Evolutionary conservation across 2,113 vertebrate genomes (phyloP), one percentile per base, ranked within the genome.

Genomic region (Lepus americanus): DNA sequence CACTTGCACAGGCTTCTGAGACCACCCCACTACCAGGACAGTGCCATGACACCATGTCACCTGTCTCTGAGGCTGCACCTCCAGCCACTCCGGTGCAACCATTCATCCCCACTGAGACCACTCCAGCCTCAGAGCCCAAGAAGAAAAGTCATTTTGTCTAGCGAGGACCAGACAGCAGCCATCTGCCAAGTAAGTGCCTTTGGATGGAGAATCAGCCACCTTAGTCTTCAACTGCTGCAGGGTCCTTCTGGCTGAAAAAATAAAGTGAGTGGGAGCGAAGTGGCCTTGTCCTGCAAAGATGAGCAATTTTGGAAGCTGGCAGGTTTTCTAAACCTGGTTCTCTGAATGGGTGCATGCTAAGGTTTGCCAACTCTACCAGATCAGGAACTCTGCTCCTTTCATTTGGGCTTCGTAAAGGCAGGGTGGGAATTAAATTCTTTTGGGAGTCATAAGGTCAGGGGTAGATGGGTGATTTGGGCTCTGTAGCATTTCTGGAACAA

Each of bases 181-280:
- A 10, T 83, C 87, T 67, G 31, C 69, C 82, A 94, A 95, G 94
- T 95, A 94, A 96, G 95, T 96, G 63, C 66, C 73, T 93, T 87
- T 6, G 61, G 25, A 89, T n/a, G 77, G 86, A 93, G 63, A 92
- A 29, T 85, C 74, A 81, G 39, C 23, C 63, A 25, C 13, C 79
- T 27, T 22, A 27, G 64, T 73, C 31, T 82, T 74, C 59, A 33
- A 61, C 33, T 55, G 25, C 87, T 78, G 82, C 88, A 12, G 4
- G 20, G 31, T 63, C 31, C 13, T 0, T 55, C 10, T 44, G 17
- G 53, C 69, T 36, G n/a, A 70, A 20, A 70, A 70, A 25, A 8
- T 49, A 29, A 84, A 94, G 44, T 39, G 31, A 85, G 17, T 82
- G 55, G 73, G 72, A 74, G 8, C 31, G 7, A 74, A 82, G 49